Evolutionary conservation across 2,113 vertebrate species (phyloP), one percentile per base, ranked within the genome.

Genomic region (Pseudorasbora parva): DNA sequence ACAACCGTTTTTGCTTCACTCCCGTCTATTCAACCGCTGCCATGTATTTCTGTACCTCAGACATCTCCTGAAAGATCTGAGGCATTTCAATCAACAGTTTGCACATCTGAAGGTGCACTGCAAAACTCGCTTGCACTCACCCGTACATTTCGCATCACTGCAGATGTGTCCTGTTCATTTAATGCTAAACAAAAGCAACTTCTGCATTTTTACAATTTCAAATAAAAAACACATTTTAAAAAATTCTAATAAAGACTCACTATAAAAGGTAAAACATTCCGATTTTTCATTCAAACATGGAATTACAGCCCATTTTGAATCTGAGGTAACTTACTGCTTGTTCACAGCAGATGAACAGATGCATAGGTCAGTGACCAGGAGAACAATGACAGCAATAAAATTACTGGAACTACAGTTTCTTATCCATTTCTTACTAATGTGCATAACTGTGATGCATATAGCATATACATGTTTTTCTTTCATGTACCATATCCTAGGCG

Each of bases 1-100:
- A 6, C 37, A 77, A 57, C 11, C 57, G 59, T 19, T 64, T 79
- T 79, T 64, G 19, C n/a, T 78, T 59, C 60, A n/a, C 62, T 78
- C 56, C 76, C 11, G 8, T 45, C 76, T 60, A 62, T 78, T 78
- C 33, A 77, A 77, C 33, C 14, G 10, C 30, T 19, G 21, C 19
- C 10, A 5, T 41, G n/a, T 8, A 77, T 57, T 77, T 77, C 51
- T n/a, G 72, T 57, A 41, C 5, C 75, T 78, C 19, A 59, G 19
- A 56, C 54, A 75, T 75, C 49, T 56, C 15, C 17, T 33, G 19
- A 45, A 60, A 25, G 33, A 78, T 78, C 75, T 25, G 56, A 78
- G 56, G 6, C n/a, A 25, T 17, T 79, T 79, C 59, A 79, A 64
- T 64, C 41, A 64, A 64, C 43, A 11, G 14, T 64, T 64, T 66